These are phyloP conservation scores for Synergus laeviventris DNA, from an alignment of 2,888 invertebrate genomes.

Conservation along the genomic window DNA sequence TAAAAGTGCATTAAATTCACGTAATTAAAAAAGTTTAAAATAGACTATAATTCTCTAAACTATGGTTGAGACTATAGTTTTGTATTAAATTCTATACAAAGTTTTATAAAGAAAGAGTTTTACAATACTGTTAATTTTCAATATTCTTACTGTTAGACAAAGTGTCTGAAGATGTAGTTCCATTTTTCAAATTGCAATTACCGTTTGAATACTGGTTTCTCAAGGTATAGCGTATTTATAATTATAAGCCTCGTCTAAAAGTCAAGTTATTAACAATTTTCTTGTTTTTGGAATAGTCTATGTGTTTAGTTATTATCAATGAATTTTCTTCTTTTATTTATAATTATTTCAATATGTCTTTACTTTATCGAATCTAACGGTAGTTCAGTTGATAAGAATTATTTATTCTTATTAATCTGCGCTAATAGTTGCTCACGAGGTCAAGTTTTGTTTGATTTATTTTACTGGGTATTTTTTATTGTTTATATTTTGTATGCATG, in stretches of 20 bases:
- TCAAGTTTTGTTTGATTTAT: no score
- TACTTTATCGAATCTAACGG: not conserved
- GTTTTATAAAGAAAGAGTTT: no score
- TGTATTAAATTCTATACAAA: no score
- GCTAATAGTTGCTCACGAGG: no score
- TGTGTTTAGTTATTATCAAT: not conserved
- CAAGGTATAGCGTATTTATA: not conserved
- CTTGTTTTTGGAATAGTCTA: not conserved
- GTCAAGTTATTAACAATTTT: not conserved
- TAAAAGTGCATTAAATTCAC: not conserved
- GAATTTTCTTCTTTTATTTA: not conserved
- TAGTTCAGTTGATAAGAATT: not conserved
- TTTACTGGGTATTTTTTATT: not conserved
- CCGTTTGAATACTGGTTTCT: not conserved
- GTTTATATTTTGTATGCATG: no score
- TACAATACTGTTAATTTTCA: not conserved
- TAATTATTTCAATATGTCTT: not conserved
- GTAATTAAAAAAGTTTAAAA: not conserved
- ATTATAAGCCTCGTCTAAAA: not conserved
- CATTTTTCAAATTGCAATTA: not conserved
- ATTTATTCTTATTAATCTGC: not conserved
- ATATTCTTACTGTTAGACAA: not conserved
- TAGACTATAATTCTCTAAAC: not conserved
- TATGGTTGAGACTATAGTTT: no score
- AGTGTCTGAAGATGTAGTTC: not conserved